Evolutionary conservation across 53 echinoderm and acorn worm genomes (phyloP).

Genomic region (Luidia sarsii): DNA sequence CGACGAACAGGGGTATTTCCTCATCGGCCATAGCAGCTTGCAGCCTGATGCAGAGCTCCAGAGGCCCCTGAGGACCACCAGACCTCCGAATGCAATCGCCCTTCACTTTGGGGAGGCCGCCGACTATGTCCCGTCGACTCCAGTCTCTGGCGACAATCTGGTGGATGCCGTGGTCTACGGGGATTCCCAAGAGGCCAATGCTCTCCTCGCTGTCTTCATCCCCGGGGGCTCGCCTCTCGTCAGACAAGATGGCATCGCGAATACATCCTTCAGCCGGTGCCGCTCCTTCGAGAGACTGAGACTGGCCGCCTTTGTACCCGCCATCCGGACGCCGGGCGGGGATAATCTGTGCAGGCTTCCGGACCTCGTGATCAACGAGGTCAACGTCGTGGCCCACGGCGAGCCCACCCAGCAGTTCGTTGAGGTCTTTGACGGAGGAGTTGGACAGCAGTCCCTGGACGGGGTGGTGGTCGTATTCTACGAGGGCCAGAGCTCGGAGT

Average conservation of each 20-base stretch:
- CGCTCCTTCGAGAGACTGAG: conserved; percentile 56
- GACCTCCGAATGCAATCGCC: conserved; percentile 73
- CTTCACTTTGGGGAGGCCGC: conserved; percentile 58
- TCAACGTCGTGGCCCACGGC: conserved; percentile 47
- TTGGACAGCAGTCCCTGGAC: conserved; percentile 70
- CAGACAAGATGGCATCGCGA: conserved; percentile 3
- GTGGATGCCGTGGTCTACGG: conserved; percentile 89
- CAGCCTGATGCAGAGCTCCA: conserved; percentile 28
- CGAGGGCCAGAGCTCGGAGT: conserved; percentile 28
- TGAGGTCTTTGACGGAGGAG: conserved; percentile 82
- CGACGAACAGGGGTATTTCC: conserved; percentile 69
- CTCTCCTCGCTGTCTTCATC: conserved; percentile 46
- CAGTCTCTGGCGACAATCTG: conserved; percentile 63
- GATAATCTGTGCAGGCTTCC: conserved; percentile 75
- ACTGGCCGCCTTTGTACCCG: conserved; percentile 41
- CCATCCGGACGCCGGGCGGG: conserved; percentile 43
- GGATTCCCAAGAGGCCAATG: conserved; percentile 28
- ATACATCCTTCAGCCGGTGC: conserved; percentile 57
- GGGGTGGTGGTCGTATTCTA: conserved; percentile 77
- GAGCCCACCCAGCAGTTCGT: conserved; percentile 54
- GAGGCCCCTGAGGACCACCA: conserved; percentile 29
- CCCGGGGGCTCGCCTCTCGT: conserved; percentile 50
- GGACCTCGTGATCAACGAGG: conserved; percentile 79
- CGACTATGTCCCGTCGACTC: conserved; percentile 27
- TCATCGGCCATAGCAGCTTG: conserved; percentile 59